Evolutionary conservation across 1,140 invertebrate species (phyloP), one percentile per base, ranked within the genome.

Genomic region (Sinella curviseta): DNA sequence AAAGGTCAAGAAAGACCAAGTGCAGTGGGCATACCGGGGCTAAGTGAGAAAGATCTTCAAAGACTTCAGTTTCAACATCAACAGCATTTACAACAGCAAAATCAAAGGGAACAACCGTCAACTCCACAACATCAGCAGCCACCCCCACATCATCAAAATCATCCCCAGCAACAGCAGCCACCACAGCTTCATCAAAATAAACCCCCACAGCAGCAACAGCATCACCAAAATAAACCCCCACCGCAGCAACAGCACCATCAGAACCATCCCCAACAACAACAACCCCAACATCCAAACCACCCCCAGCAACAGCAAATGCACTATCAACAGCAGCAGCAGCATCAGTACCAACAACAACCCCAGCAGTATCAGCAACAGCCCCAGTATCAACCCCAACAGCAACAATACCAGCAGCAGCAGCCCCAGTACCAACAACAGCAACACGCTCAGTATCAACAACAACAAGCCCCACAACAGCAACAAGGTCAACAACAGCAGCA

Each of bases 51-150:
- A 28, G 77, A 39, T 3, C 54, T 57, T 12, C 48, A 65, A 57
- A 34, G 30, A 48, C 60, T 57, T n/a, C 76, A 77, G 39, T n/a
- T 16, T 24, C n/a, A 55, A 20, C 76, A 77, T 31, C 76, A 75
- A 34, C 74, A 75, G 39, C 39, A 75, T 14, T 30, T 75, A 3
- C 74, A 75, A 26, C 34, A 75, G 24, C 36, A 77, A 57, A 12
- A 54, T 4, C 78, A 79, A 39, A 39, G 65, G 57, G 48, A 77
- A 60, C 65, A 73, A 74, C 36, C 70, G 20, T 77, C 77, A 70
- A 54, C 39, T 12, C 79, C 70, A 28, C 79, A 80, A 28, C 79
- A 80, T 24, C 74, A 76, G 60, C 74, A 78, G 3, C 67, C 39
- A n/a, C 57, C 30, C 1, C 74, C 76, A 30, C 75, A 78, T 1